phyloP scores from a whole-genome alignment of 2,797 vertebrate species.

The Triplophysa yarkandensis region DNA sequence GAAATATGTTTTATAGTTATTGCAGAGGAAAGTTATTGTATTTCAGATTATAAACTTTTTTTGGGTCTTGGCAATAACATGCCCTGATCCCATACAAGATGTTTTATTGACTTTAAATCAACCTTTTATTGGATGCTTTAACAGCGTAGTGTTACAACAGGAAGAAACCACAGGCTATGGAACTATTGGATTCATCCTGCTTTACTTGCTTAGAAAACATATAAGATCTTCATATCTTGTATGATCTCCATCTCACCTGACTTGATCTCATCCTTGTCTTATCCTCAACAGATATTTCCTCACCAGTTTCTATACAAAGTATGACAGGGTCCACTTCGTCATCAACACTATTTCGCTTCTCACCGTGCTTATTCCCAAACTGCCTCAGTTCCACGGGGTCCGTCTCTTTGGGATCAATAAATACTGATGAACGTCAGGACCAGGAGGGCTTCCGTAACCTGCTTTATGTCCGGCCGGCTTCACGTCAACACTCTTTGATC shows the following conservation, averaged over 20 bases:
- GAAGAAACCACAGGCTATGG: conserved; percentile 11
- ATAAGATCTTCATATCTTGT: conserved; percentile 15
- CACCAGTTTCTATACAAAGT: conserved; percentile 99
- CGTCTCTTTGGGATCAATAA: conserved; percentile 98
- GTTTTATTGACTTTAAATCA: background rate
- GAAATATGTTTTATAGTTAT: too few species aligned
- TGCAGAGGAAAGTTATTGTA: background rate
- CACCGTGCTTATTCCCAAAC: conserved; percentile 92
- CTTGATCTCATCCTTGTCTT: conserved; percentile 24
- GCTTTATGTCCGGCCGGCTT: background rate
- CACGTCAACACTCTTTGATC: conserved; percentile 3
- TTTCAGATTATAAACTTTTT: background rate
- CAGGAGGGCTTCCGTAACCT: conserved; percentile 55
- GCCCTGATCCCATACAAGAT: background rate
- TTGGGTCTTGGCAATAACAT: background rate
- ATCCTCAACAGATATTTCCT: conserved; percentile 87
- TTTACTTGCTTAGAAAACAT: conserved; percentile 2
- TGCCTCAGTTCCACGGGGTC: conserved; percentile 95
- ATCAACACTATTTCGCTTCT: conserved; percentile 92
- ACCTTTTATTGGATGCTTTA: background rate
- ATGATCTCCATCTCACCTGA: conserved; percentile 18
- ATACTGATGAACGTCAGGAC: conserved; percentile 78
- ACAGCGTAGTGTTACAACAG: background rate
- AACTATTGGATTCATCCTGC: background rate
- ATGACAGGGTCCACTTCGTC: conserved; percentile 90